These are phyloP conservation scores for Nephotettix cincticeps DNA, from an alignment of 1,140 invertebrate genomes.

Conservation along the genomic window DNA sequence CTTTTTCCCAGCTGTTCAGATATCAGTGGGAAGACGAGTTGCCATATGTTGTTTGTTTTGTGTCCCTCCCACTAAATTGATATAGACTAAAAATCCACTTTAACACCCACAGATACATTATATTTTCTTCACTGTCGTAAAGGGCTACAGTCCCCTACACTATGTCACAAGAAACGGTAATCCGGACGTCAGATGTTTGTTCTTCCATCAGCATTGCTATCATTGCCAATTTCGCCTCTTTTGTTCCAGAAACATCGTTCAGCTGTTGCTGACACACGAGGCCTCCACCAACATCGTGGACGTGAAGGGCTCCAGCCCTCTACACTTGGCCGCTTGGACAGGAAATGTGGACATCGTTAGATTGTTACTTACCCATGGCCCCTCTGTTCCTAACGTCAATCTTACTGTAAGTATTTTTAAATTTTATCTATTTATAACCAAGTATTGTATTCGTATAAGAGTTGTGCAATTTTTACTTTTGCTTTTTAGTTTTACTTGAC, in stretches of 20 bases:
- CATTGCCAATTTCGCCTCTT: not conserved
- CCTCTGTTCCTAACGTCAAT: conserved; percentile 77
- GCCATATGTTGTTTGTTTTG: too few relatives aligned
- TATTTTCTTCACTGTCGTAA: too few relatives aligned
- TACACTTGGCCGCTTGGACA: conserved; percentile 89
- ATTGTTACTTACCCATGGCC: conserved; percentile 72
- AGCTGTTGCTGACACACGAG: conserved; percentile 79
- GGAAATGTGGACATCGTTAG: conserved; percentile 82
- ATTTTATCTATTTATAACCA: too few relatives aligned
- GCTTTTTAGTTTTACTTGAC: too few relatives aligned
- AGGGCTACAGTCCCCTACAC: too few relatives aligned
- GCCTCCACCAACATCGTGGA: conserved; percentile 87
- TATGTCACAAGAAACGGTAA: conserved; percentile 40
- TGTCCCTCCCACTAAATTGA: too few relatives aligned
- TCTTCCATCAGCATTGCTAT: not conserved
- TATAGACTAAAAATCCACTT: too few relatives aligned
- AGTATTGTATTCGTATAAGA: too few relatives aligned
- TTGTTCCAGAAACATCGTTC: conserved; percentile 78
- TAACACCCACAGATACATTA: too few relatives aligned
- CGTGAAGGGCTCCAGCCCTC: conserved; percentile 78
- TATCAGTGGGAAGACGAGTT: too few relatives aligned
- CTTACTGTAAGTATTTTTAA: conserved; percentile 69
- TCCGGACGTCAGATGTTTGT: not conserved
- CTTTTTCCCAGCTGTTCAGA: too few relatives aligned
- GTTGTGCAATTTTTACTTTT: too few relatives aligned